Conservation (phyloP, 1,140 invertebrate genomes). For the Melipona quadrifasciata region DNA sequence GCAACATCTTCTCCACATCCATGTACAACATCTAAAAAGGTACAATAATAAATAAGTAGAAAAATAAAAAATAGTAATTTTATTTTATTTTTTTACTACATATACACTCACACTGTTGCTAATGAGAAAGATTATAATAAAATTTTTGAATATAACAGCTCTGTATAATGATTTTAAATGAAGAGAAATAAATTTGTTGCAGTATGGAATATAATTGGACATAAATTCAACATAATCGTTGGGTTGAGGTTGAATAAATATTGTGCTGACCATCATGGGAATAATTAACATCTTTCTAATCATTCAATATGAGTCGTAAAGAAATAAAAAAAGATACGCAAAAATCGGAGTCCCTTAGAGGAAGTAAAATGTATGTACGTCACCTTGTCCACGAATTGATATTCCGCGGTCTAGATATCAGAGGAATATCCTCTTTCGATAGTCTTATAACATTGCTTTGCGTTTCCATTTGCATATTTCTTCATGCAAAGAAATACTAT, state of each 20-base stretch:
- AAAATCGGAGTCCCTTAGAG: constrained; percentile 10
- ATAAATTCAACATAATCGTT: neutral
- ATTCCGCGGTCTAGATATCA: constrained; percentile 84
- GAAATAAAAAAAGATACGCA: neutral
- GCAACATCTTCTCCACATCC: constrained; percentile 87
- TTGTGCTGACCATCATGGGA: neutral
- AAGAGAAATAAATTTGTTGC: neutral
- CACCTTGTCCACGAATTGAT: constrained; percentile 83
- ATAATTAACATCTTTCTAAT: neutral
- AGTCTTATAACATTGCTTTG: constrained; percentile 81
- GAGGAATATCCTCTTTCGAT: constrained; percentile 85
- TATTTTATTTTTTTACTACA: neutral
- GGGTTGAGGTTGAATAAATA: neutral
- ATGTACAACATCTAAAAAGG: constrained; percentile 80
- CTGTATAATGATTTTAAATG: neutral
- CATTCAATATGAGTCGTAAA: neutral
- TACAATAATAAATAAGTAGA: neutral
- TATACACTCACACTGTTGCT: neutral
- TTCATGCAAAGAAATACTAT: constrained; percentile 18
- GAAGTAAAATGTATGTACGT: constrained; percentile 71
- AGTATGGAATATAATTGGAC: no score
- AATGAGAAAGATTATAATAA: neutral
- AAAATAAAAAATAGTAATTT: neutral
- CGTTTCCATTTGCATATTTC: constrained; percentile 80
- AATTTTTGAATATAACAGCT: neutral